phyloP scores from a whole-genome alignment of 2,113 vertebrate genomes.

The Cynocephalus volans region DNA sequence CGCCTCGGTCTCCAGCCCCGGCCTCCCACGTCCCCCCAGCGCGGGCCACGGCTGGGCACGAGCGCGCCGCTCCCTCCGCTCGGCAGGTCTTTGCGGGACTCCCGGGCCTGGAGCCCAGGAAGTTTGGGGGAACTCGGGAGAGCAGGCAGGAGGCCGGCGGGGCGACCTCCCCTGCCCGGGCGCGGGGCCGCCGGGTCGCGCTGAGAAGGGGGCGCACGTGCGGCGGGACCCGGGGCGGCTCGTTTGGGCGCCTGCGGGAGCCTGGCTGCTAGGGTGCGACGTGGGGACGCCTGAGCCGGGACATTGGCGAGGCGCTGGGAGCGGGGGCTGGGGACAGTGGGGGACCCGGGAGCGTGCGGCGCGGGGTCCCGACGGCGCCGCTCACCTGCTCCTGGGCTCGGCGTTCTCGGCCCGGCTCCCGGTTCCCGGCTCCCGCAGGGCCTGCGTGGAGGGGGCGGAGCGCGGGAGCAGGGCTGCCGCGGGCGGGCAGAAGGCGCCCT shows the following conservation, averaged over 20 bases:
- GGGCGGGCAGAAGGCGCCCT: neutral
- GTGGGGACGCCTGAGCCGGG: neutral
- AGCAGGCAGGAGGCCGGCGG: neutral
- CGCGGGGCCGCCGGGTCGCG: neutral
- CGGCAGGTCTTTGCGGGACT: neutral
- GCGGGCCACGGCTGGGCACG: neutral
- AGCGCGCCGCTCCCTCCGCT: neutral
- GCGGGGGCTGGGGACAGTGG: conserved; percentile 65
- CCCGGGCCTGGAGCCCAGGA: conserved; percentile 23
- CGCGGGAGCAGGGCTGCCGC: neutral
- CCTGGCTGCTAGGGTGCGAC: neutral
- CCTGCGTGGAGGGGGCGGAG: neutral
- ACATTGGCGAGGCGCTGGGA: neutral
- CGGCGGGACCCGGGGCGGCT: neutral
- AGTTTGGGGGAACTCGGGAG: conserved; percentile 47
- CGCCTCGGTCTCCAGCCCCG: neutral
- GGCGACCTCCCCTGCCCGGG: neutral
- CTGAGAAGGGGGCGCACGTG: neutral
- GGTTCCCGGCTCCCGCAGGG: neutral
- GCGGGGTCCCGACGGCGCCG: no score
- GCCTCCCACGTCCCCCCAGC: neutral
- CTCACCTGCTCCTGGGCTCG: neutral
- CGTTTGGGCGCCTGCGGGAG: neutral
- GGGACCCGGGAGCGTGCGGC: neutral
- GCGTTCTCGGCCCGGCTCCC: neutral